These are phyloP conservation scores for Prochilodus magdalenae DNA, from an alignment of 2,113 vertebrate species.

Conservation along the genomic window DNA sequence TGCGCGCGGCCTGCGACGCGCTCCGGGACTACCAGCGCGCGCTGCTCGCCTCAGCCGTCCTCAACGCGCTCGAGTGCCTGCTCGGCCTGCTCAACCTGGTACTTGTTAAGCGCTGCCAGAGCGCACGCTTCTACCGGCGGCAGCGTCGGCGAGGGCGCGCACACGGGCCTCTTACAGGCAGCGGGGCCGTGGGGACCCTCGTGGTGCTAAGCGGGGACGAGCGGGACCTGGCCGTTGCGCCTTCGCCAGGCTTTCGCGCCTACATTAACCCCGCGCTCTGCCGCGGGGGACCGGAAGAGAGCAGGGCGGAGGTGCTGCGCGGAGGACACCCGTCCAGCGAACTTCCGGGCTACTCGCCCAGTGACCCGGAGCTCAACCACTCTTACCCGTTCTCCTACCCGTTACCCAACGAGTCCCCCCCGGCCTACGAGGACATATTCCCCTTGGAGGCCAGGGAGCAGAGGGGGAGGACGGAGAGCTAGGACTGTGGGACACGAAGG, in stretches of 20 bases:
- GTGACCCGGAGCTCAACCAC: constrained; percentile 87
- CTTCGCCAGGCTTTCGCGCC: constrained; percentile 53
- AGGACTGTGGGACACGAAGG: not conserved
- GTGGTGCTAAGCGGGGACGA: not conserved
- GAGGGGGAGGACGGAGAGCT: constrained; percentile 56
- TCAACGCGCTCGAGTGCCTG: constrained; percentile 91
- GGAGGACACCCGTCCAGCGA: constrained; percentile 91
- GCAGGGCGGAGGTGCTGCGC: constrained; percentile 87
- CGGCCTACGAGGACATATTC: constrained; percentile 91
- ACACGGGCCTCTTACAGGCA: not conserved
- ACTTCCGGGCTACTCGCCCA: constrained; percentile 90
- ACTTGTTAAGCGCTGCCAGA: constrained; percentile 86
- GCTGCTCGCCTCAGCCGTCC: constrained; percentile 90
- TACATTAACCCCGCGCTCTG: constrained; percentile 91
- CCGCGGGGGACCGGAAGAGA: constrained; percentile 80
- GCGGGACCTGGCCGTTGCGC: not conserved
- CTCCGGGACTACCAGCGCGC: constrained; percentile 89
- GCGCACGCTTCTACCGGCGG: constrained; percentile 82
- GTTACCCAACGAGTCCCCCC: constrained; percentile 84
- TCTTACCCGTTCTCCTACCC: constrained; percentile 91
- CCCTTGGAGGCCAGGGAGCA: constrained; percentile 78
- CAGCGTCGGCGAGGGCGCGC: constrained; percentile 65
- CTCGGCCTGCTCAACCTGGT: constrained; percentile 88
- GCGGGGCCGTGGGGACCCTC: not conserved
- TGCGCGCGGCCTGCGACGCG: constrained; percentile 82